Evolutionary conservation across 2,113 vertebrate species (phyloP), one percentile per base, ranked within the genome.

Genomic region (Haemorhous mexicanus): DNA sequence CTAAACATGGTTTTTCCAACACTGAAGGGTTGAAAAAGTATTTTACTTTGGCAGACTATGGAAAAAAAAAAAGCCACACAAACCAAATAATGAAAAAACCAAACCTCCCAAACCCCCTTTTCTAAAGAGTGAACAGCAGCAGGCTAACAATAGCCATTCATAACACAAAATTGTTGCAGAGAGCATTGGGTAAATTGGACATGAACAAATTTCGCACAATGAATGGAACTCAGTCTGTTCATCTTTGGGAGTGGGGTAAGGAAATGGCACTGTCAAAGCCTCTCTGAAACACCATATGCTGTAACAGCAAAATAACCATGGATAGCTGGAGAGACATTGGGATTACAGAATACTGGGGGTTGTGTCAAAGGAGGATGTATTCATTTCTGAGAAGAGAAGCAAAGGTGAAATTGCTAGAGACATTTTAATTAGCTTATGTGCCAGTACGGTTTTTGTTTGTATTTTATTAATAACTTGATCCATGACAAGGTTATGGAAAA

Each of bases 341-440:
- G 37, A 84, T 87, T 82, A 58, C n/a, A n/a, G 74, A 93, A 64
- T n/a, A 23, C 0, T 0, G 14, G 26, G 9, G 0, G 11, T 76
- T 91, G 46, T 72, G 55, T 94, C 58, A 46, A 79, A 59, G 43
- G 58, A 84, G 58, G 27, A 39, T 2, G 7, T 83, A 75, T n/a
- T 79, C 3, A 47, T 85, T 80, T 89, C 63, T 76, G 67, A 87
- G 55, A 78, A 89, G 74, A 87, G 68, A 91, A 66, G 58, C n/a
- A 87, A 80, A 86, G 81, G 69, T 93, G 84, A 89, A 96, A 82
- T 75, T 79, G 44, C 41, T 93, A 79, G 67, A 83, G 76, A 35
- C 28, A 11, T 92, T 93, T 94, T 94, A 91, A 94, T 97, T 94
- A 91, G 46, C 27, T 76, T 84, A 53, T 76, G 66, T 68, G 53